Conservation (phyloP, 2,113 vertebrate species). For the Dicaeum eximium region DNA sequence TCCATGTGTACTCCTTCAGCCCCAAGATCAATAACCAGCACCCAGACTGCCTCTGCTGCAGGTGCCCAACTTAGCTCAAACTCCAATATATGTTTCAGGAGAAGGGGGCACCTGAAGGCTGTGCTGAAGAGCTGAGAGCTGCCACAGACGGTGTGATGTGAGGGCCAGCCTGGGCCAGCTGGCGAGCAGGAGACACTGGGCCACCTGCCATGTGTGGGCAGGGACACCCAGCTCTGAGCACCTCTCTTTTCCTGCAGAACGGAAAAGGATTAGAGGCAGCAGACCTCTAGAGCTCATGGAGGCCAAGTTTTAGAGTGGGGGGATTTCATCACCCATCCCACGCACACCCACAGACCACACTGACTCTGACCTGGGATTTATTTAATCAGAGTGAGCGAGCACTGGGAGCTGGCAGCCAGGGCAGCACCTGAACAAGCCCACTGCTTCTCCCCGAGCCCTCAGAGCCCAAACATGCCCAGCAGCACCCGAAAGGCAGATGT, state of each 20-base stretch:
- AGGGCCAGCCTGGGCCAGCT: neutral
- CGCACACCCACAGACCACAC: fast-evolving
- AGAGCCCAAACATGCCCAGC: neutral
- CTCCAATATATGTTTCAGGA: fast-evolving
- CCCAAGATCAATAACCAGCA: neutral
- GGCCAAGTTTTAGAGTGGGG: fast-evolving
- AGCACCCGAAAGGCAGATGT: neutral
- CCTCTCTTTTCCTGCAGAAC: neutral
- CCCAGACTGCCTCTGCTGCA: fast-evolving
- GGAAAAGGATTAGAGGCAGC: neutral
- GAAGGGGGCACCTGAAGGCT: neutral
- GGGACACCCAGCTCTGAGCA: neutral
- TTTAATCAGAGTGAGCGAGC: neutral
- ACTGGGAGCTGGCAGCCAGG: neutral
- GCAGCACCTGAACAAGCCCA: neutral
- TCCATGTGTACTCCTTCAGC: neutral
- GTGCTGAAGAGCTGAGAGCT: fast-evolving
- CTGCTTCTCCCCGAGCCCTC: neutral
- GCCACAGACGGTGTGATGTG: fast-evolving
- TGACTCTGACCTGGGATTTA: neutral
- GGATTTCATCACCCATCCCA: neutral
- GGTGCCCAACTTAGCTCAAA: neutral
- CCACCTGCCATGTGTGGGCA: fast-evolving
- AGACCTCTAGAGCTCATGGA: neutral
- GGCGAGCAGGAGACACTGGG: fast-evolving